Base-by-base conservation (phyloP, 2,888 invertebrate species). In the Stomorhina lunata region DNA sequence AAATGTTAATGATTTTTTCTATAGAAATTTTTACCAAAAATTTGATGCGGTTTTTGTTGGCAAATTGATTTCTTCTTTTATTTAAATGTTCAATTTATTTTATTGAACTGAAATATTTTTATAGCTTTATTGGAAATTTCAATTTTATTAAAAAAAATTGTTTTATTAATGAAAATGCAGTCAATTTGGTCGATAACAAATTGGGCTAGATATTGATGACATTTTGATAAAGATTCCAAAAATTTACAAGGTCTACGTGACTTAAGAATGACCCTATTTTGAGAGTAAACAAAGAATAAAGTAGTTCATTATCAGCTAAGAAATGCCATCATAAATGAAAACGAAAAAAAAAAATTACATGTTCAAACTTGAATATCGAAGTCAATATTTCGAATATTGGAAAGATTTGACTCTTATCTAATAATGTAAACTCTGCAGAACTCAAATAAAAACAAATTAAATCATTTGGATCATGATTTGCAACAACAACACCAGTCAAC, bases 1-100 rank as follows among this genome's bases (percentile, higher is more conserved):
- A 29, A 61, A 25, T 22, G 5, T 17, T 0, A 40, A 53, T 20
- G 4, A 50, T 61, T 76, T 76, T 43, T 43, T 22, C 63, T 43
- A 55, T 53, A 65, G 15, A 55, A 29, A 65, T 43, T 32, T 73
- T 65, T 53, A 32, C 63, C 63, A 63, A 27, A 7, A 20, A 5
- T 59, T 57, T 63, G 22, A 32, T 65, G 65, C 32, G 63, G 73
- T 65, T 55, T 57, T 65, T 43, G 25, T 63, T 73, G 40, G 17
- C 5, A 4, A 27, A 27, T 50, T 27, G 12, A 40, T 20, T 12
- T 15, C 15, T 17, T 12, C 1, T 29, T 25, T 50, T 10, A 10
- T 53, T 37, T 68, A 53, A 53, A 20, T 27, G 15, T 37, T 65
- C 4, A 65, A 34, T 48, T n/a, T 34, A 65, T 12, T 34, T 22